Evolutionary conservation across 2,888 invertebrate genomes (phyloP), one percentile per base, ranked within the genome.

Genomic region (Halocaridina rubra): DNA sequence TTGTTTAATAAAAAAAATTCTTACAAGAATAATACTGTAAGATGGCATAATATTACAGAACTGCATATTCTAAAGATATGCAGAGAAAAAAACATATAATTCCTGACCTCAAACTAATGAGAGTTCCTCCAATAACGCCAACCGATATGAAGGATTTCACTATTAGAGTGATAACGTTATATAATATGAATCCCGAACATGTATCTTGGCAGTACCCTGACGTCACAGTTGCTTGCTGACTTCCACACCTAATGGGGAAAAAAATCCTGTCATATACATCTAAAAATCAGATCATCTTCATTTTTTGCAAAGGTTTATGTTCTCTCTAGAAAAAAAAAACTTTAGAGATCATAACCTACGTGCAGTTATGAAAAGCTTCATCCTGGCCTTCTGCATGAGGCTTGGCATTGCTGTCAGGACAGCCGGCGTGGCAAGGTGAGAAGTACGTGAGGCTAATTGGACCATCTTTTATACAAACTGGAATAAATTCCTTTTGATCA

Each of bases 401-500:
- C n/a, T 32, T 5, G 33, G n/a, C n/a, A 7, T 13, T 30, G 27
- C n/a, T 27, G 5, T 72, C 72, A 29, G 53, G 71, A 30, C 88
- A 88, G 2, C 88, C 88, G 24, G 88, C 88, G 46, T 88, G 86
- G 30, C 88, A 88, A 16, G 88, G 88, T 4, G 88, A 88, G 81
- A 87, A 88, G 72, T 69, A 88, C 2, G 88, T 86, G 79, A 88
- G 86, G 30, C 33, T 86, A 22, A 88, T 88, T 29, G 59, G 32
- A 4, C 77, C 80, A 22, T 79, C 81, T 5, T 71, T 71, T 10
- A 84, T 61, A 46, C 88, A 88, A 10, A 86, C 86, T 3, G 88
- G 88, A 16, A 86, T 69, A 46, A 84, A 84, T 57, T 84, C 77
- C 59, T 74, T 57, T 7, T 79, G 69, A 59, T 24, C 39, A 30